Conservation (phyloP, 2,797 vertebrate species). For the Sarcophilus harrisii region DNA sequence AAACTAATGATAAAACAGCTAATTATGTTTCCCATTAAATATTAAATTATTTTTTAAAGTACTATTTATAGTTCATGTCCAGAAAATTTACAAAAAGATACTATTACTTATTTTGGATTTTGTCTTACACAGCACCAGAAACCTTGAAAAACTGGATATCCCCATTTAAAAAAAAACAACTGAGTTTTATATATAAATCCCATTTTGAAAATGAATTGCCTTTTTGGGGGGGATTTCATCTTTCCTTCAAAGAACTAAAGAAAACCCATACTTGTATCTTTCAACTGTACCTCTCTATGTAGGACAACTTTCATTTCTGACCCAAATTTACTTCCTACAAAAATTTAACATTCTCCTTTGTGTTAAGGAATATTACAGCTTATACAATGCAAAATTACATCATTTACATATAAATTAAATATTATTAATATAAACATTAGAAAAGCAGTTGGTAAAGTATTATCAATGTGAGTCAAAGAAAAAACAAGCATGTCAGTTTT, state of each 20-base stretch:
- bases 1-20: not conserved
- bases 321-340: constrained; percentile 32
- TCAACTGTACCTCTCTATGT: not conserved
- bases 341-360: constrained; percentile 12
- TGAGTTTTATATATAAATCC: constrained; percentile 3
- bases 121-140: constrained; percentile 24
- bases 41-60: not conserved
- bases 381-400: constrained; percentile 7
- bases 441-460: not conserved
- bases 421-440: not conserved
- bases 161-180: constrained; percentile 4
- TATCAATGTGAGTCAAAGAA: not conserved
- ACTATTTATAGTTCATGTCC: not conserved
- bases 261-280: constrained; percentile 32
- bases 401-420: constrained; percentile 4
- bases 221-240: not conserved
- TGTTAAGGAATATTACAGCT: constrained; percentile 11
- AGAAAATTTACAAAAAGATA: constrained; percentile 29
- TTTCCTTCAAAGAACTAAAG: constrained; percentile 4
- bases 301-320: constrained; percentile 33
- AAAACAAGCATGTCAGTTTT: not conserved
- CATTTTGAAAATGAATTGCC: not conserved
- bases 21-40: not conserved
- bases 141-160: not conserved
- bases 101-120: constrained; percentile 8